Base-by-base conservation (phyloP, 2,888 invertebrate genomes). In the Brachylomia viminalis region DNA sequence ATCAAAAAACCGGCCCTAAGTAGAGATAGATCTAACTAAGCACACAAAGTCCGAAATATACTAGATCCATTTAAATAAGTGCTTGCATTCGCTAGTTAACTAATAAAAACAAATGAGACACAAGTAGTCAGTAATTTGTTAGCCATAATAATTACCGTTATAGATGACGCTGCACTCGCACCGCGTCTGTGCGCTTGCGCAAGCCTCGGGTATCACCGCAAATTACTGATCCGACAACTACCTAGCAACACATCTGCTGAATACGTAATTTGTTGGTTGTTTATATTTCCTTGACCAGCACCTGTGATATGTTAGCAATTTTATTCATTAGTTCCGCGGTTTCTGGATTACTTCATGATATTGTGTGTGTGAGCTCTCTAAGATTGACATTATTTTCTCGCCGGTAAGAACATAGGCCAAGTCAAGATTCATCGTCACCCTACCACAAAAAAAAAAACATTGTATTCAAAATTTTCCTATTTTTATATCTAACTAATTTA, bases 131-230 rank as follows among this genome's bases (percentile, higher is more conserved):
- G 33, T 30, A 61, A 23, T 61, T n/a, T n/a, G n/a, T n/a, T n/a
- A n/a, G 42, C 64, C 27, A 65, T 33, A 56, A 70, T 58, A 23
- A 54, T 73, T 54, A 71, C 70, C 73, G 75, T 84, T 84, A 80
- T 58, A 72, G 72, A 68, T 66, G 85, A 82, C 81, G 81, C 49
- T 42, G 66, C 59, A 69, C 27, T 47, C 54, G 64, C 74, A 45
- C 69, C 74, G 70, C 84, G 84, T 74, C 58, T 30, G 30, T 20
- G 65, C 84, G 72, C 71, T 86, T 86, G 75, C 82, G 85, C 78
- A 87, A 84, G 71, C 65, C 54, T 38, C 62, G 70, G 52, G 59
- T 67, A 75, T 67, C 85, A 74, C 85, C 82, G 58, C 85, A 83
- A 81, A 72, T 52, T 64, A 67, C 64, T 69, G 71, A 84, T 80